phyloP scores from a whole-genome alignment of 2,888 invertebrate genomes.

The Liodrosophila aerea region DNA sequence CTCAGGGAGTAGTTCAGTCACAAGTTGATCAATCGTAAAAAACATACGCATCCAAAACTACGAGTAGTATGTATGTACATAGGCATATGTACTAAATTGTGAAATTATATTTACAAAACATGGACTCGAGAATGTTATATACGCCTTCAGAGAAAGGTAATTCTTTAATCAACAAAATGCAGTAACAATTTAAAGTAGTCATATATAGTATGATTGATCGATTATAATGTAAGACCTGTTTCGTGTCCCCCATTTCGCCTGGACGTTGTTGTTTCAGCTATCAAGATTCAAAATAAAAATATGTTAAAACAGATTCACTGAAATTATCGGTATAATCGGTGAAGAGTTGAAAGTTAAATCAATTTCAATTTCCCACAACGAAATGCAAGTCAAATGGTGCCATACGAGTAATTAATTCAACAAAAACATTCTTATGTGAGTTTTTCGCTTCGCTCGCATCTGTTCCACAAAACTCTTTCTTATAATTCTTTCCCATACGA shows the following conservation, averaged over 20 bases:
- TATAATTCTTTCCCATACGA: no score
- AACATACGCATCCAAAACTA: not conserved
- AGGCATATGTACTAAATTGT: not conserved
- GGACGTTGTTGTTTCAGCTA: slow-evolving; percentile 88
- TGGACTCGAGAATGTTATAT: slow-evolving; percentile 26
- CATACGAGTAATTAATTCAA: no score
- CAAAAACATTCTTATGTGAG: no score
- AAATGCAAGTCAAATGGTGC: no score
- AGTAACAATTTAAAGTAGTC: slow-evolving; percentile 41
- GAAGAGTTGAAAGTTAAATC: no score
- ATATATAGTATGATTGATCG: slow-evolving; percentile 29
- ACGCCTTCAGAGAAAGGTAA: slow-evolving; percentile 19
- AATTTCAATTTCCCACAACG: no score
- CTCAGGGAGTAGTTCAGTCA: not conserved
- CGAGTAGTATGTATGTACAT: not conserved
- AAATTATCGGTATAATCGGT: not conserved
- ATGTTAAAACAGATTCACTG: slow-evolving; percentile 11
- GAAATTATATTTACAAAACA: slow-evolving; percentile 32
- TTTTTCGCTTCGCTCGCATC: no score
- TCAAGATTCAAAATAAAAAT: slow-evolving; percentile 80
- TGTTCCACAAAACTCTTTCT: no score
- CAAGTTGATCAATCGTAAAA: not conserved
- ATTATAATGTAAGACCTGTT: slow-evolving; percentile 85
- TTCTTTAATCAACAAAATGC: slow-evolving; percentile 60
- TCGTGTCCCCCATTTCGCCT: slow-evolving; percentile 88